These are phyloP conservation scores for Porites lutea DNA, from an alignment of 64 coral and sea anemone species.

Conservation along the genomic window DNA sequence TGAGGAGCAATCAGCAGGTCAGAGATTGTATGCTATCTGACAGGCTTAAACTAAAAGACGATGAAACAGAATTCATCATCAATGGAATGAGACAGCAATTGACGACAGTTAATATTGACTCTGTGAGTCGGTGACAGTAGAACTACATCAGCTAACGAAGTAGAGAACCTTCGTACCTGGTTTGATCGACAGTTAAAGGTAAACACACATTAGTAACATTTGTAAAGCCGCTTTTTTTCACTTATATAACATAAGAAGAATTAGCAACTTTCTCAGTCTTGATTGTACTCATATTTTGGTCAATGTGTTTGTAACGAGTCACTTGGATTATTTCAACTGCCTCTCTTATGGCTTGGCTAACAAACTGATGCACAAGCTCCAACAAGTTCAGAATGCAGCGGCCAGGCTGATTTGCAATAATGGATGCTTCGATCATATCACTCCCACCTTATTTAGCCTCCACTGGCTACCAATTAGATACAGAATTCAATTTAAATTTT, in stretches of 20 bases:
- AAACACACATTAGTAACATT: not conserved
- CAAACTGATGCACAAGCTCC: no score
- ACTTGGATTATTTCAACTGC: no score
- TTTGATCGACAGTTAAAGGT: not conserved
- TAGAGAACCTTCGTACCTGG: not conserved
- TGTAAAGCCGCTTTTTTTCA: not conserved
- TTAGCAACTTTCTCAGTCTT: no score
- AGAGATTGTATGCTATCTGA: not conserved
- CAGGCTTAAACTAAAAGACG: not conserved
- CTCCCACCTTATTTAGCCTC: no score
- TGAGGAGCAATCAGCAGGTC: not conserved
- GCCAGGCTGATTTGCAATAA: no score
- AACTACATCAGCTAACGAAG: not conserved
- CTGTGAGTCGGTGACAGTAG: not conserved
- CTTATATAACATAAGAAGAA: not conserved
- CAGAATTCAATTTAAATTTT: no score
- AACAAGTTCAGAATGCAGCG: no score
- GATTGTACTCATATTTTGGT: no score
- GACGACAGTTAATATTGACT: not conserved
- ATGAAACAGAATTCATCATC: slow-evolving; percentile 16
- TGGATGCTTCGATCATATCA: no score
- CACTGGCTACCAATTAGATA: no score
- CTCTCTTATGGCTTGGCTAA: no score
- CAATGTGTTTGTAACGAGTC: no score
- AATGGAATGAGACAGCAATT: not conserved